Base-by-base conservation (phyloP, 30 jellyfish, hydroid and myxozoan genomes). In the Hydractinia symbiolongicarpus region DNA sequence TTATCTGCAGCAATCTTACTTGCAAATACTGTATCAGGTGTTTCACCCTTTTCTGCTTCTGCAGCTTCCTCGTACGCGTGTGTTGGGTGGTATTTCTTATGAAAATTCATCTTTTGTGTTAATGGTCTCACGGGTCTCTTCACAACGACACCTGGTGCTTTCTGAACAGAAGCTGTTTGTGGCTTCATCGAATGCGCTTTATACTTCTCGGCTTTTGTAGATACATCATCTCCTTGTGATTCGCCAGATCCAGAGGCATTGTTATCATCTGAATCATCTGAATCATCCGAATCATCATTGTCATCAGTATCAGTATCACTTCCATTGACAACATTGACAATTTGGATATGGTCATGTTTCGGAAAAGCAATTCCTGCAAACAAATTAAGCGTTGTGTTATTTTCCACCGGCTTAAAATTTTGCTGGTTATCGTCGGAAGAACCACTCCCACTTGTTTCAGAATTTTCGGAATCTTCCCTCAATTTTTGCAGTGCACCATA, bases 241-340 rank as follows among this genome's bases (percentile, higher is more conserved):
- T 70, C 77, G 40, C 89, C 88, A 49, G 92, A 61, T 50, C 83
- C 92, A 19, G 87, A 58, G 50, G 77, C 50, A 66, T 73, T 64
- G 74, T 51, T 19, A 9, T 56, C 84, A 11, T 30, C 21, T n/a
- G 58, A 78, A 9, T 17, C 17, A 9, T 79, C 83, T 2, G 61
- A 74, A 50, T 67, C 82, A 15, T 86, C 94, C 20, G 17, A 84
- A 4, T 61, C 67, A 5, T n/a, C 57, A 9, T 79, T 69, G 21
- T 30, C 77, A 8, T 76, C 77, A 7, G 19, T 78, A 7, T 76
- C 84, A 13, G 5, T 30, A 6, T 19, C 84, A 53, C 50, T 61
- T 13, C 40, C 60, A 7, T 13, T 66, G 53, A 17, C 60, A 19
- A 58, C n/a, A 44, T 74, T 74, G 20, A 74, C 67, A 55, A 57